These are phyloP conservation scores for Craniophora ligustri DNA, from an alignment of 2,888 invertebrate genomes.

Conservation along the genomic window DNA sequence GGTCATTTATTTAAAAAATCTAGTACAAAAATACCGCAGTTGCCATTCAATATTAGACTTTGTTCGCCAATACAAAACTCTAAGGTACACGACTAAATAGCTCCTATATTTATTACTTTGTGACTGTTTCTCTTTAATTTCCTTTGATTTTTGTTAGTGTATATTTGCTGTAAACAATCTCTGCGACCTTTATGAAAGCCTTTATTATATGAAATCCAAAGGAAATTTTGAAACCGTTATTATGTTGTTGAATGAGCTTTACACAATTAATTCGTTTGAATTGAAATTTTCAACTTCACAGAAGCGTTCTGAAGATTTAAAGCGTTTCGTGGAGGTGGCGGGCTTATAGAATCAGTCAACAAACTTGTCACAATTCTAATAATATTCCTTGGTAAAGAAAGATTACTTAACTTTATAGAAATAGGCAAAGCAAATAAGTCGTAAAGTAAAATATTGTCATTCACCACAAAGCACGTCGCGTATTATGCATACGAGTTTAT, in stretches of 20 bases:
- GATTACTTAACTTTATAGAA: slow-evolving; percentile 22
- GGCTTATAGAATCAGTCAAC: slow-evolving; percentile 27
- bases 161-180: slow-evolving; percentile 35
- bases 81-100: slow-evolving; percentile 16
- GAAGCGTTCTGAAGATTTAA: slow-evolving; percentile 15
- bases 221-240: slow-evolving; percentile 13
- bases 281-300: slow-evolving; percentile 29
- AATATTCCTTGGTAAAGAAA: slow-evolving; percentile 23
- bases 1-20: slow-evolving; percentile 51
- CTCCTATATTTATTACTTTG: slow-evolving; percentile 42
- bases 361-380: slow-evolving; percentile 30
- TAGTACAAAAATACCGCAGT: slow-evolving; percentile 37
- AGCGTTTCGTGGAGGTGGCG: slow-evolving; percentile 10
- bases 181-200: slow-evolving; percentile 21
- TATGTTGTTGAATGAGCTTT: slow-evolving; percentile 22
- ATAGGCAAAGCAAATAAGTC: slow-evolving; percentile 3
- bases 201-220: slow-evolving; percentile 11
- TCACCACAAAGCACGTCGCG: slow-evolving; percentile 29
- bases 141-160: slow-evolving; percentile 26
- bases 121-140: slow-evolving; percentile 19
- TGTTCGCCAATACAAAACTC: slow-evolving; percentile 31
- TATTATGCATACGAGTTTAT: slow-evolving; percentile 43
- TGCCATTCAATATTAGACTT: slow-evolving; percentile 34
- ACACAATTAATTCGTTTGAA: slow-evolving; percentile 22
- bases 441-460: slow-evolving; percentile 22